Evolutionary conservation across 2,113 vertebrate species (phyloP), one percentile per base, ranked within the genome.

Genomic region (Larimichthys crocea): DNA sequence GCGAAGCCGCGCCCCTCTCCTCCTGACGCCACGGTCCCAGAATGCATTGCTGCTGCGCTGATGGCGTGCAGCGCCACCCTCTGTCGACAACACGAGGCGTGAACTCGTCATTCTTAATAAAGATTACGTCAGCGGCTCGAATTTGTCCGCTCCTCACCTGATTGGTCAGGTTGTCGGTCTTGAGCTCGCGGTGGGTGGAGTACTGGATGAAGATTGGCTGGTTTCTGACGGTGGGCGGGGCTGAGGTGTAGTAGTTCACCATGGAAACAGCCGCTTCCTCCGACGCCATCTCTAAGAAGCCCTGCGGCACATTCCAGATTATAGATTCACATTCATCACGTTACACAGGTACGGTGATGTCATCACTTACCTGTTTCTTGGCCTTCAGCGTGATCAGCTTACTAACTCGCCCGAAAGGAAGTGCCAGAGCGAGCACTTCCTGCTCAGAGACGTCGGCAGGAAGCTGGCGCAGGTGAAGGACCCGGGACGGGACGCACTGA

Each of bases 151-250:
- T 35, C 12, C 19, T 74, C 50, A 90, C 90, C 76, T 89, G 90
- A 88, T 89, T 87, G 68, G 86, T 65, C 77, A 86, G 73, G 55
- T 78, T 82, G 85, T 92, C 85, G 0, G 85, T 90, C 74, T 92
- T 92, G 46, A 92, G 86, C 73, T 92, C 88, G 0, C 88, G 88
- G 73, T 92, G 90, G 72, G 61, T 90, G 77, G 90, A 92, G 76
- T 80, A 92, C 83, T 92, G 88, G 35, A 92, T 90, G 57, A 71
- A 90, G 66, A 92, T 48, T 63, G 88, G 90, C 76, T 90, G 88
- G 70, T 89, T 92, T 83, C 88, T 92, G 86, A 92, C 7, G 16
- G 85, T 90, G 75, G 90, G 90, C 5, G 83, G 59, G 69, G 78
- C 83, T 0, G 88, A 70, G 20, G 88, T 63, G 73, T 92, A 92